Conservation (phyloP, 2,797 vertebrate species). For the Buceros bicornis region DNA sequence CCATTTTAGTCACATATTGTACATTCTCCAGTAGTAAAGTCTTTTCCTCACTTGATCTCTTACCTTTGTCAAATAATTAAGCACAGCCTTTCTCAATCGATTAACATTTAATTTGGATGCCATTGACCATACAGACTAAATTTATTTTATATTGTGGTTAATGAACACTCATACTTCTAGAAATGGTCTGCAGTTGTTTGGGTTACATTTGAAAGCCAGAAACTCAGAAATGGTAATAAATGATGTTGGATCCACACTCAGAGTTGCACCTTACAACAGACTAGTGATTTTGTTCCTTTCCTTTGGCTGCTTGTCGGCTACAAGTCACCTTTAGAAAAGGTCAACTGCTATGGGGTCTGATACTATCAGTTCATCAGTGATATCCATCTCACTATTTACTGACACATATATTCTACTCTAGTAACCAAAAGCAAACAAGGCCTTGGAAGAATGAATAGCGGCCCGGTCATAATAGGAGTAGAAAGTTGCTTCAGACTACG, state of each 20-base stretch:
- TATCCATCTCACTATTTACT: slow-evolving; percentile 50
- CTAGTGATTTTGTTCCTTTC: slow-evolving; percentile 5
- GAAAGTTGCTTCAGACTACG: neutral
- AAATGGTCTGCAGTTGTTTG: neutral
- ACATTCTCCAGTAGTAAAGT: neutral
- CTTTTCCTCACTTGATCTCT: neutral
- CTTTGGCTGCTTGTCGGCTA: slow-evolving; percentile 28
- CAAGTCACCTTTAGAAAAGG: slow-evolving; percentile 50
- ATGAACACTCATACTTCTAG: neutral
- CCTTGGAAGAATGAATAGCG: neutral
- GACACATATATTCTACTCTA: slow-evolving; percentile 38
- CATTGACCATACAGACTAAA: neutral
- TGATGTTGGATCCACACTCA: neutral
- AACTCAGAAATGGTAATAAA: neutral
- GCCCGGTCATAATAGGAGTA: neutral
- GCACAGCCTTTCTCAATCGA: neutral
- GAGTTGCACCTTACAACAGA: slow-evolving; percentile 20
- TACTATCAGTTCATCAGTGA: slow-evolving; percentile 46
- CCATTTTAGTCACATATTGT: neutral
- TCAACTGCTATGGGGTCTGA: slow-evolving; percentile 42
- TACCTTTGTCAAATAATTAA: neutral
- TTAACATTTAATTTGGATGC: neutral
- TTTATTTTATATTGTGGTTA: neutral
- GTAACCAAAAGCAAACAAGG: slow-evolving; percentile 33
- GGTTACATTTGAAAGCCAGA: neutral